Conservation (phyloP, 2,113 vertebrate species). For the Tursiops truncatus region DNA sequence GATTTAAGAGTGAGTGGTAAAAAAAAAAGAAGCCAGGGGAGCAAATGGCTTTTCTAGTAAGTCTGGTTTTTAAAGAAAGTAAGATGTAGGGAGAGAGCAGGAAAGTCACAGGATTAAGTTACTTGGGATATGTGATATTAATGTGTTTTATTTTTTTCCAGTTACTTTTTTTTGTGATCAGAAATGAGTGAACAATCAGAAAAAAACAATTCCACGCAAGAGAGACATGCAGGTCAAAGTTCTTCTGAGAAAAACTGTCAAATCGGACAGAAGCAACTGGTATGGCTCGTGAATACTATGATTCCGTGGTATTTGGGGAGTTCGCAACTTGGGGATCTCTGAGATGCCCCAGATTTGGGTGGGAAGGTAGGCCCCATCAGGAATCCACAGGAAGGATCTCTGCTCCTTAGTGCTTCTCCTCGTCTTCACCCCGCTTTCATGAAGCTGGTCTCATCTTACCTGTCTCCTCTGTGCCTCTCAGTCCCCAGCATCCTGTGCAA, state of each 20-base stretch:
- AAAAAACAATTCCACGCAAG: constrained; percentile 38
- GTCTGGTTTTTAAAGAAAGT: background rate
- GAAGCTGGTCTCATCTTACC: background rate
- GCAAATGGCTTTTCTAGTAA: background rate
- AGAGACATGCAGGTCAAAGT: constrained; percentile 27
- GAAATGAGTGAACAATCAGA: constrained; percentile 70
- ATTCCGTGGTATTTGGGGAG: background rate
- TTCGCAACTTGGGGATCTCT: background rate
- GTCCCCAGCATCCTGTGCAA: background rate
- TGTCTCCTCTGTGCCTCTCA: background rate
- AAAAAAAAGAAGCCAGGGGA: background rate
- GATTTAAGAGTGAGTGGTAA: background rate
- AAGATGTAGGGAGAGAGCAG: background rate
- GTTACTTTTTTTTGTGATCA: constrained; percentile 17
- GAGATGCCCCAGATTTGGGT: background rate
- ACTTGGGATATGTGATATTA: background rate
- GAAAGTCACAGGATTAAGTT: background rate
- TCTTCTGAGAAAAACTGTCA: constrained; percentile 50
- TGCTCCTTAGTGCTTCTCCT: background rate
- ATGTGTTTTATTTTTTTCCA: constrained; percentile 1
- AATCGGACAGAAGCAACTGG: constrained; percentile 74
- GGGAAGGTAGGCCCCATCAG: background rate
- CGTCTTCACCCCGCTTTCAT: rapidly evolving
- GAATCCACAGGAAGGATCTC: background rate
- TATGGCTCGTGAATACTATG: constrained; percentile 64